Base-by-base conservation (phyloP, 1,140 invertebrate species). In the Teleogryllus occipitalis region DNA sequence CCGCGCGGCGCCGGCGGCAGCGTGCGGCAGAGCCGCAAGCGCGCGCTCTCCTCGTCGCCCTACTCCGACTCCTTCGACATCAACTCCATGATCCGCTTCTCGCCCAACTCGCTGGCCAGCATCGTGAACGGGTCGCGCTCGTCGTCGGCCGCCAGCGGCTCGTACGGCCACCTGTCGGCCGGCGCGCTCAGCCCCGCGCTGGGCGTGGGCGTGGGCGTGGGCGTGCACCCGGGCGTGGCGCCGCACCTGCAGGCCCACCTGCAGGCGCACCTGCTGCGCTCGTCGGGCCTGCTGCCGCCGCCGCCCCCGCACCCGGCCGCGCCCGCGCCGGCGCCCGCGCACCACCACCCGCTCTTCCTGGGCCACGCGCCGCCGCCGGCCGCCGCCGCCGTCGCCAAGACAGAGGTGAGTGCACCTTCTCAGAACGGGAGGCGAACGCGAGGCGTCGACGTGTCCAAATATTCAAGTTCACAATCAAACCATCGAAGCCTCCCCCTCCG, bases 31-130 rank as follows among this genome's bases (percentile, higher is more conserved):
- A 93, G 93, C 83, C 91, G 96, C 47, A 99, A 98, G 85, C 89
- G 97, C 75, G 96, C 97, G 0, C 88, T 98, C 0, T 98, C 96
- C 75, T 96, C 95, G 85, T 98, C 96, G 15, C 96, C 97, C 0
- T 97, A 98, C 83, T 96, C 96, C 0, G 96, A 98, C 85, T 95
- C 95, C 14, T 91, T 98, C 83, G 96, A 98, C 85, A 93, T 99
- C 83, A 96, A 96, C 83, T 97, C 96, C 77, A 94, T 98, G 89
- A 98, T 98, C 82, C 90, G 97, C 81, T 96, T 97, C 82, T 98
- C 96, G 15, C 97, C 97, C 0, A 97, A 96, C 82, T 97, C 96
- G 65, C 86, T 98, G 80, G 93, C 94, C 27, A 95, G 95, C n/a
- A 92, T 97, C 75, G 94, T 97, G 82, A 95, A 96, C 83, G 95